Conservation (phyloP, 1,140 invertebrate species). For the Microplitis demolitor region DNA sequence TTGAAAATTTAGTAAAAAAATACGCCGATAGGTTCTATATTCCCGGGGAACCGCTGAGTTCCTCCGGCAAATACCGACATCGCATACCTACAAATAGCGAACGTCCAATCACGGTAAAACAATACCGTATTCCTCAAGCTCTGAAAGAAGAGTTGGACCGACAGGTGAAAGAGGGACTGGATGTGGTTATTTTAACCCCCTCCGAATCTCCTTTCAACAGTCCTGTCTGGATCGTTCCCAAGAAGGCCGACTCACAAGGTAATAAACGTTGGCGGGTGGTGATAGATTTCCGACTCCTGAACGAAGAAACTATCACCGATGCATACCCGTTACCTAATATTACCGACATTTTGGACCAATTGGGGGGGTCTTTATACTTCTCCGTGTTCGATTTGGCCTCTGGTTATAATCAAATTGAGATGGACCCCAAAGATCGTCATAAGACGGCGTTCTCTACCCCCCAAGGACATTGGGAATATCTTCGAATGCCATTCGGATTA, state of each 20-base stretch:
- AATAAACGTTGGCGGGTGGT: conserved; percentile 1
- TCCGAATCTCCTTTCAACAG: not conserved
- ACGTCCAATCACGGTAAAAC: not conserved
- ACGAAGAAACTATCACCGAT: not conserved
- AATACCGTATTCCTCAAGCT: not conserved
- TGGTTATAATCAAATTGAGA: not conserved
- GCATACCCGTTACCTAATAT: not conserved
- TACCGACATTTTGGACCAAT: not conserved
- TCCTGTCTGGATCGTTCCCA: not conserved
- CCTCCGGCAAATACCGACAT: too few species aligned
- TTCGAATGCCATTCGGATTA: not conserved
- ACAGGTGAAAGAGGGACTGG: not conserved
- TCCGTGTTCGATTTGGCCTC: not conserved
- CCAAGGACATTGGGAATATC: not conserved
- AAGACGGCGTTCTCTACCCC: conserved; percentile 1
- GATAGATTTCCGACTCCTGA: not conserved
- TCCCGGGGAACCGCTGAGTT: too few species aligned
- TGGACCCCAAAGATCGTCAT: not conserved
- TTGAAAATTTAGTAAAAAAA: too few species aligned
- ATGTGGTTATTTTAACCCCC: not conserved
- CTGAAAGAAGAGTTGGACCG: not conserved
- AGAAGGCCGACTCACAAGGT: not conserved
- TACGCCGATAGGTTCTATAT: too few species aligned
- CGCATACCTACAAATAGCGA: too few species aligned
- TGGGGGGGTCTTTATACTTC: not conserved